Percentiles rank a stretch among this genome's conserved stretches.
phyloP scores from a whole-genome alignment of 2,113 vertebrate genomes.

The Copsychus sechellarum region DNA sequence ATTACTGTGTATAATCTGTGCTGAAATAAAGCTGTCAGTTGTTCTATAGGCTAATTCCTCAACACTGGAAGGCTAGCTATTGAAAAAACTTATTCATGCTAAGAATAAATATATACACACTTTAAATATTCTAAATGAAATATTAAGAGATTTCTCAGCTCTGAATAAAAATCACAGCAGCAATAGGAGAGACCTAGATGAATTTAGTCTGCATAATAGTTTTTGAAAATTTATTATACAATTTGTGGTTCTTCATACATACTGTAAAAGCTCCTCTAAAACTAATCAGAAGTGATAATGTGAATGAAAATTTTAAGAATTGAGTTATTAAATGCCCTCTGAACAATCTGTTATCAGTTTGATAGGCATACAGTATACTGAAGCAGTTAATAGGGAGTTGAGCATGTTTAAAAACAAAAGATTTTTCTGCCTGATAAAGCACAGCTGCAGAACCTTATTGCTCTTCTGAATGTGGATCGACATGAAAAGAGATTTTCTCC shows the following conservation, averaged over 20 bases:
- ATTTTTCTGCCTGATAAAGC: conserved; percentile 48
- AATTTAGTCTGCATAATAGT: background rate
- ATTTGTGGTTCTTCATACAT: background rate
- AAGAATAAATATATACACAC: background rate
- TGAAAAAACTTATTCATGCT: background rate
- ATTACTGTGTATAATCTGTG: background rate
- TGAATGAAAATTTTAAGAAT: conserved; percentile 19
- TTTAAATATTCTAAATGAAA: background rate
- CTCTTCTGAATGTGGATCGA: background rate
- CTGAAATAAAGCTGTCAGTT: conserved; percentile 68
- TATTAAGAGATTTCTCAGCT: background rate
- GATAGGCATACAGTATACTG: background rate
- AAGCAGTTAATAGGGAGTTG: background rate
- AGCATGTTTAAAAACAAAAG: background rate
- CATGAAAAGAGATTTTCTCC: conserved; percentile 48
- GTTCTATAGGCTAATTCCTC: conserved; percentile 29
- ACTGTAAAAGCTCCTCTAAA: background rate
- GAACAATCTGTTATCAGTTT: conserved; percentile 41
- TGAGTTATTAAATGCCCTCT: conserved; percentile 23
- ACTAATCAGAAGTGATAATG: conserved; percentile 7
- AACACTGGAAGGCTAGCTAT: background rate
- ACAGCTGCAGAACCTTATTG: conserved; percentile 36
- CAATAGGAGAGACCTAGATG: background rate
- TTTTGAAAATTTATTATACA: background rate
- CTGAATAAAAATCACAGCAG: background rate